Conservation (phyloP, 1,140 invertebrate species). For the Diuraphis noxia region DNA sequence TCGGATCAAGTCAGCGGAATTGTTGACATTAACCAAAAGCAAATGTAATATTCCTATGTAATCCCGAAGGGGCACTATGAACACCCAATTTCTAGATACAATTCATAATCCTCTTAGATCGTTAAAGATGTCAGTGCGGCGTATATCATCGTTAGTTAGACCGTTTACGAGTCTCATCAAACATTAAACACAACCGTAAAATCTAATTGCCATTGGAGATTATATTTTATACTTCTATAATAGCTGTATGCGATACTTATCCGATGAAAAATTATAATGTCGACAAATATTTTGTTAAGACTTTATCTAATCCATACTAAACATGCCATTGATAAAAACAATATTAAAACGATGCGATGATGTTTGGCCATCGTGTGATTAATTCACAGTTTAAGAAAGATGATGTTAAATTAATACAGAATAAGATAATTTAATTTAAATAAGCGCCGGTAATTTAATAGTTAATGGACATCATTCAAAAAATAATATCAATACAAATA, state of each 20-base stretch:
- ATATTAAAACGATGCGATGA: not conserved
- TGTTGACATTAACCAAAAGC: not conserved
- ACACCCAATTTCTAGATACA: not conserved
- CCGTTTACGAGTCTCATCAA: not conserved
- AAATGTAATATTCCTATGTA: not conserved
- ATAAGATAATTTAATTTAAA: not conserved
- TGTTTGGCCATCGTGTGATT: not conserved
- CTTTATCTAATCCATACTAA: not conserved
- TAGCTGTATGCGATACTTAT: slow-evolving; percentile 3
- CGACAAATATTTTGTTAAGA: not conserved
- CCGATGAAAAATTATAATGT: not conserved
- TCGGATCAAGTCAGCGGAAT: not conserved
- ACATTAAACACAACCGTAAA: not conserved
- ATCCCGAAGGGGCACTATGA: not conserved
- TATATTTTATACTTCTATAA: not conserved
- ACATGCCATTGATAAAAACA: not conserved
- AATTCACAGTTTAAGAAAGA: not conserved
- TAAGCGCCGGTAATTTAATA: not conserved
- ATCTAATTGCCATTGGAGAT: not conserved
- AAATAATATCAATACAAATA: not conserved
- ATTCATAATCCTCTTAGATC: not conserved
- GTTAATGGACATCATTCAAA: not conserved
- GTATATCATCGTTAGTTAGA: not conserved
- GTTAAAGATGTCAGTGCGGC: not conserved
- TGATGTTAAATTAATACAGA: not conserved